phyloP scores from a whole-genome alignment of 2,888 invertebrate genomes.

The Phania funesta region DNA sequence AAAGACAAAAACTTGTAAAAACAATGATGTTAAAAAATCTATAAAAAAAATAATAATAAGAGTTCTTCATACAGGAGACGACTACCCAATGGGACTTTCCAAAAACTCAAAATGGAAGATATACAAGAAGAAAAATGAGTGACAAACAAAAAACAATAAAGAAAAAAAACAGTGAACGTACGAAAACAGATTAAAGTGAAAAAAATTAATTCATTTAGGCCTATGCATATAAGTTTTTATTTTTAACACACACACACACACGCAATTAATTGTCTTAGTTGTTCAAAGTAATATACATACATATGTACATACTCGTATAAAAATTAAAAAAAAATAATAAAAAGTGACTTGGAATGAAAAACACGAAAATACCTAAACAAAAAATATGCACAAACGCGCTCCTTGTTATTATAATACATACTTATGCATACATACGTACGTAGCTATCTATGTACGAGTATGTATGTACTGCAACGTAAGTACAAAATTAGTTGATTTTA shows the following conservation, averaged over 20 bases:
- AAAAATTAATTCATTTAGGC: too few species aligned
- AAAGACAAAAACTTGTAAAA: constrained; percentile 44
- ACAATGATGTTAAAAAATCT: background rate
- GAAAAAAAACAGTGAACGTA: background rate
- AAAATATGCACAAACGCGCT: constrained; percentile 41
- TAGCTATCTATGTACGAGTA: constrained; percentile 46
- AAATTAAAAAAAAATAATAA: constrained; percentile 38
- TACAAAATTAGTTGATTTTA: background rate
- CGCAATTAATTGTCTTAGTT: background rate
- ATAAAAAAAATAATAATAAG: too few species aligned
- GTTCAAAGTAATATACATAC: background rate
- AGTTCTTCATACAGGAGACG: background rate
- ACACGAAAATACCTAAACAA: background rate
- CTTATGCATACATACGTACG: too few species aligned
- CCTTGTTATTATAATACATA: constrained; percentile 43
- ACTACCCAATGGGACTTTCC: background rate
- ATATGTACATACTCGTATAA: background rate
- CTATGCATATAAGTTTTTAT: too few species aligned
- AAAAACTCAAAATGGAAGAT: background rate
- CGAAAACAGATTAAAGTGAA: too few species aligned
- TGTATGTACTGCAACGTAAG: background rate
- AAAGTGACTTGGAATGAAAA: constrained; percentile 69
- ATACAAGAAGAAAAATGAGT: constrained; percentile 24
- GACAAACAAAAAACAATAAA: constrained; percentile 30
- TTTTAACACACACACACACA: background rate